Evolutionary conservation across 2,888 invertebrate genomes (phyloP), one percentile per base, ranked within the genome.

Genomic region (Diachrysia chrysitis): DNA sequence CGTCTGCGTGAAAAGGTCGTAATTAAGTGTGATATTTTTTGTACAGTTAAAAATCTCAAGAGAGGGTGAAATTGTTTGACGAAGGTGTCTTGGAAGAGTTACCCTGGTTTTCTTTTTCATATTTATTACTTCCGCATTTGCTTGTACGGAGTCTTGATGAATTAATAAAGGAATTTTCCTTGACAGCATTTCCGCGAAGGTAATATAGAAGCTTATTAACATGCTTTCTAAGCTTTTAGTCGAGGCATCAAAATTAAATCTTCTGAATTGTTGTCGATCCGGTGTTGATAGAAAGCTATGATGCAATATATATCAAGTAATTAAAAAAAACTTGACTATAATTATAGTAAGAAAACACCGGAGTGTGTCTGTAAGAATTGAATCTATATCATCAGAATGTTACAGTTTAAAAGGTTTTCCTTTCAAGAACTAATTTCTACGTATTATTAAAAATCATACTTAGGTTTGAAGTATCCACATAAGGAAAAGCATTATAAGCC

Each of bases 1-100:
- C 63, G 82, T 82, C 66, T 59, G 76, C 76, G 76, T 64, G 67
- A 68, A 80, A 76, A 69, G 73, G 57, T 61, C 58, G 71, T 80
- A 79, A 80, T 80, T 80, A 77, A 79, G 82, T 80, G 79, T 70
- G 71, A 82, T 80, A 81, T 80, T 82, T 76, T 73, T 70, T 69
- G 76, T 73, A 66, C 79, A 70, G 74, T 82, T 71, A 64, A 79
- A 81, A 82, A 82, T 66, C 71, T 82, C 73, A 42, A 61, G 70
- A 71, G 81, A 70, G 65, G 71, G 71, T 78, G 58, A 74, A 73
- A 70, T 76, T 69, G 59, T 73, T 70, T 73, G 66, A 71, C 63
- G 70, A 56, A 65, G 71, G 60, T 73, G 69, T 70, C 64, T 60
- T 14, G 59, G 69, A 70, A 75, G 78, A 74, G 63, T 63, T 70